A percentile compares a stretch with the other conserved stretches of the same genome.
Evolutionary conservation across 2,888 invertebrate species (phyloP).

Genomic region (Trachelus stipa): DNA sequence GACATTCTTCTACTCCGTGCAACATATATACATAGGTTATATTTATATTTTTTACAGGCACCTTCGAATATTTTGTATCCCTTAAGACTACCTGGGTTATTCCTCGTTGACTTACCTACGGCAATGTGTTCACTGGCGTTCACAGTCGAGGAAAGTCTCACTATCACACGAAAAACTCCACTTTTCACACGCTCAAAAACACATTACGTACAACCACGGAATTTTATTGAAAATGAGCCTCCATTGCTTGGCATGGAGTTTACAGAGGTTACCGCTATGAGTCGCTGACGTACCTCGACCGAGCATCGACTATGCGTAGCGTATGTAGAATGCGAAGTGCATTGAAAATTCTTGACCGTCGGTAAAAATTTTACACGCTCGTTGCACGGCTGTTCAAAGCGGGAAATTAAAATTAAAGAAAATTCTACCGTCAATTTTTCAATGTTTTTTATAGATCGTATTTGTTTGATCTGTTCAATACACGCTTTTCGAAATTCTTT

Average conservation of each 20-base stretch:
- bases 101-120: conserved; percentile 38
- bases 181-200: conserved; percentile 57
- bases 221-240: conserved; percentile 61
- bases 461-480: background rate
- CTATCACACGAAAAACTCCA: conserved; percentile 55
- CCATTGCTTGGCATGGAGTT: conserved; percentile 62
- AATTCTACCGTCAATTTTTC: background rate
- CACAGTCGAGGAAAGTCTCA: conserved; percentile 53
- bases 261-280: conserved; percentile 46
- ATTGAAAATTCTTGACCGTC: background rate
- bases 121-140: conserved; percentile 49
- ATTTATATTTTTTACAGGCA: conserved; percentile 42
- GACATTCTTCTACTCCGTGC: background rate
- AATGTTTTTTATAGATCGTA: background rate
- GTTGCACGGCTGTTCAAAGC: background rate
- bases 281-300: conserved; percentile 22
- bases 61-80: conserved; percentile 10
- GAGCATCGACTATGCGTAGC: background rate
- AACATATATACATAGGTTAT: conserved; percentile 40
- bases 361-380: background rate
- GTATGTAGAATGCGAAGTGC: background rate
- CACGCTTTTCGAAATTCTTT: background rate
- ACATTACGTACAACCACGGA: conserved; percentile 57
- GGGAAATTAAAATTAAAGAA: background rate
- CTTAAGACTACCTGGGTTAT: conserved; percentile 7